phyloP scores from a whole-genome alignment of 2,888 invertebrate species.

The Neoaliturus tenellus region DNA sequence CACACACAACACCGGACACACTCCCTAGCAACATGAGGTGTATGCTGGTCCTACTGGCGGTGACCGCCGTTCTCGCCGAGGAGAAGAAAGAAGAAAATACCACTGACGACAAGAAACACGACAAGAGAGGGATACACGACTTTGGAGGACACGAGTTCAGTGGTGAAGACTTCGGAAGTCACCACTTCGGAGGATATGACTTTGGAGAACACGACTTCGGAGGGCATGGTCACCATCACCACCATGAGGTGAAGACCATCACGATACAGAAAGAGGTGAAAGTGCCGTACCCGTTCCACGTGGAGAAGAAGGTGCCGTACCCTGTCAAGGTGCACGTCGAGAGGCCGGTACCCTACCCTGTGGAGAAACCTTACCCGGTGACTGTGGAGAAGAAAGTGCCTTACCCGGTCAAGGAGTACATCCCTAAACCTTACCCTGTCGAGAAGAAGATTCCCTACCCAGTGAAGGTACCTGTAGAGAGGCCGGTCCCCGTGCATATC shows the following conservation, averaged over 20 bases:
- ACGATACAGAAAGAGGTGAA: constrained; percentile 43
- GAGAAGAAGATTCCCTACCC: constrained; percentile 73
- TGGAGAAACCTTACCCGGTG: constrained; percentile 52
- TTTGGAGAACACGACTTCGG: constrained; percentile 27
- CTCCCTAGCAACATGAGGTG: not conserved
- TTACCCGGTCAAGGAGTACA: constrained; percentile 64
- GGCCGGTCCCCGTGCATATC: constrained; percentile 76
- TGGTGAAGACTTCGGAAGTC: constrained; percentile 52
- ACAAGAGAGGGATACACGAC: constrained; percentile 76
- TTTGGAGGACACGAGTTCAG: constrained; percentile 70
- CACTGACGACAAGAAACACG: constrained; percentile 70
- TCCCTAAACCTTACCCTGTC: constrained; percentile 68
- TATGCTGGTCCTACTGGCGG: constrained; percentile 48
- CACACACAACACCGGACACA: not conserved
- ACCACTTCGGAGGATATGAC: constrained; percentile 56
- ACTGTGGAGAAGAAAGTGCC: constrained; percentile 31
- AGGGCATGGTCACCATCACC: constrained; percentile 57
- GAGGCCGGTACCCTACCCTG: constrained; percentile 65
- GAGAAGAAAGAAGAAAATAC: constrained; percentile 63
- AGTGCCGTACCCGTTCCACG: constrained; percentile 62
- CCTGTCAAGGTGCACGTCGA: constrained; percentile 66
- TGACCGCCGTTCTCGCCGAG: constrained; percentile 66
- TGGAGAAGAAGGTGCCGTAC: constrained; percentile 68
- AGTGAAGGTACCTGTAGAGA: constrained; percentile 80
- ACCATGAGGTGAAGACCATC: constrained; percentile 58